These are phyloP conservation scores for Xenopus petersii DNA, from an alignment of 2,797 vertebrate species.

Conservation along the genomic window DNA sequence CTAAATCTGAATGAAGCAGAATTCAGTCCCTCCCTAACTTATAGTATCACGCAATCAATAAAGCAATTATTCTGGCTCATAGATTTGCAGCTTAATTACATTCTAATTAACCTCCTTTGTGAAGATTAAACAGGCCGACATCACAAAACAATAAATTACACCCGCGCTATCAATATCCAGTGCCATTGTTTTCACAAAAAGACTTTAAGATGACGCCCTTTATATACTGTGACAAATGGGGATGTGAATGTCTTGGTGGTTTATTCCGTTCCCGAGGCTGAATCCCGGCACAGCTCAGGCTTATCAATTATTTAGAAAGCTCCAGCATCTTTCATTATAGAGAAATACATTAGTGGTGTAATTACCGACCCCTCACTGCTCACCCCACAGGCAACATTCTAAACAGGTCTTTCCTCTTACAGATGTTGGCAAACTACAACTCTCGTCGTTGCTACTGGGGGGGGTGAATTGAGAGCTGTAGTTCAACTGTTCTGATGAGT, in stretches of 20 bases:
- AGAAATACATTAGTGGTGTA: too few species aligned
- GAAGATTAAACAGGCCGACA: conserved; percentile 17
- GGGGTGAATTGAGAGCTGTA: too few species aligned
- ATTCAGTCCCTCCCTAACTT: not conserved
- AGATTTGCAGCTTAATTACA: conserved; percentile 34
- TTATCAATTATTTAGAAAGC: too few species aligned
- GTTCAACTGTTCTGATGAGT: too few species aligned
- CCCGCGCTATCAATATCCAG: conserved; percentile 23
- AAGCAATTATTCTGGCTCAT: conserved; percentile 27
- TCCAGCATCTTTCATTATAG: too few species aligned
- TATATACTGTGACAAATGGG: conserved; percentile 3
- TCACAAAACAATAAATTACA: conserved; percentile 30
- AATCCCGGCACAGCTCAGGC: too few species aligned
- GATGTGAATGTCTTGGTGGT: not conserved
- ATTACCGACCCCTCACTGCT: too few species aligned
- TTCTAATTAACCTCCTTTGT: conserved; percentile 37
- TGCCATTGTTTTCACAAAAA: conserved; percentile 12
- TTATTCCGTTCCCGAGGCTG: too few species aligned
- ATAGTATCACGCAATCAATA: conserved; percentile 21
- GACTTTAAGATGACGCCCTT: not conserved
- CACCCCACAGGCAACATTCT: too few species aligned
- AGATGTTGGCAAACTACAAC: too few species aligned
- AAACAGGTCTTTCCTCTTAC: too few species aligned
- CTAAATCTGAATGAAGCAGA: not conserved
- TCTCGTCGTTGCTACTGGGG: too few species aligned